Percentiles rank a stretch among this genome's conserved stretches.
Evolutionary conservation across 2,113 vertebrate genomes (phyloP).

Genomic region (Narcine bancroftii): DNA sequence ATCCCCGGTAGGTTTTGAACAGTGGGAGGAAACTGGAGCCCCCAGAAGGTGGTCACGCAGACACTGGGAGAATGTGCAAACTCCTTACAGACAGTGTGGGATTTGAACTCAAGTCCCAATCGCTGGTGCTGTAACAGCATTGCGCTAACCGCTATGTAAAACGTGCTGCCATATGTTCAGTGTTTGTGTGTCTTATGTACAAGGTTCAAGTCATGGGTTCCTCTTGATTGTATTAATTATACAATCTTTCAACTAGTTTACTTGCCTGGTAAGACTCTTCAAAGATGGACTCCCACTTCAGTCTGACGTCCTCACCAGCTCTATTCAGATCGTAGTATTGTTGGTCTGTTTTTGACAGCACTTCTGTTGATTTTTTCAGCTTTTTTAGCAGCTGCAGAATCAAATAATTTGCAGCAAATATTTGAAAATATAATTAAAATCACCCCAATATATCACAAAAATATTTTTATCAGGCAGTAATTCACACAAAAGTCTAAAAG

Average conservation of each 20-base stretch:
- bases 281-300: constrained; percentile 74
- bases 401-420: neutral
- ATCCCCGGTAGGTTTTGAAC: no score
- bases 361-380: constrained; percentile 72
- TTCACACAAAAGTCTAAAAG: neutral
- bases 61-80: no score
- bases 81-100: no score
- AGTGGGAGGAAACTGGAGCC: no score
- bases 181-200: no score
- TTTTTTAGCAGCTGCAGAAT: constrained; percentile 66
- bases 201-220: neutral
- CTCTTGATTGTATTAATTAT: neutral
- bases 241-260: neutral
- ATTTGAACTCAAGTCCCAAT: no score
- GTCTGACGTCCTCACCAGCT: constrained; percentile 64
- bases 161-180: no score
- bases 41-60: no score
- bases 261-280: constrained; percentile 72
- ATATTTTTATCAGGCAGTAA: neutral
- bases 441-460: neutral
- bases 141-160: no score
- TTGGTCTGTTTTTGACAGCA: constrained; percentile 65
- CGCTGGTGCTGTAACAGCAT: no score
- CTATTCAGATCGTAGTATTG: constrained; percentile 74
- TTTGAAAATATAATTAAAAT: neutral